Conservation (phyloP, 2,113 vertebrate species). For the Mustela nigripes region DNA sequence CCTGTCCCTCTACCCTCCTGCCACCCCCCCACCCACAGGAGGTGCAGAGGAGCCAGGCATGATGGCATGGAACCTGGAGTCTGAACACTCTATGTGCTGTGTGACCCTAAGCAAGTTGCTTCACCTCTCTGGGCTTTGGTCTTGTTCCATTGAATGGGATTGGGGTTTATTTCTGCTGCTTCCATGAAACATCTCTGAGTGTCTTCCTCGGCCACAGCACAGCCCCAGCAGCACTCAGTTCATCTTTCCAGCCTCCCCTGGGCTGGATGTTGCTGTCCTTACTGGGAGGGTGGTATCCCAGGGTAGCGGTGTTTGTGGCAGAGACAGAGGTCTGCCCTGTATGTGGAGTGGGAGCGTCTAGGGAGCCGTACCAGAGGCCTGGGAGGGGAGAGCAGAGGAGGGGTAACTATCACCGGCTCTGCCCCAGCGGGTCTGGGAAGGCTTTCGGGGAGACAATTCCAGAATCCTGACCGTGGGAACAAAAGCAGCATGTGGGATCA, state of each 20-base stretch:
- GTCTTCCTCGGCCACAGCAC: neutral
- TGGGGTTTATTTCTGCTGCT: neutral
- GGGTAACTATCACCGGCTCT: too few species aligned
- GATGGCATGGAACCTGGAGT: rapidly evolving
- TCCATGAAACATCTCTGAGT: neutral
- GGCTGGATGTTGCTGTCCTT: rapidly evolving
- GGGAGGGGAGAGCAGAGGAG: neutral
- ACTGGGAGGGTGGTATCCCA: rapidly evolving
- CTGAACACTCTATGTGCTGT: rapidly evolving
- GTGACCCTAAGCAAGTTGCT: neutral
- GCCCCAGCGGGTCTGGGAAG: neutral
- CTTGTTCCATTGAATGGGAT: neutral
- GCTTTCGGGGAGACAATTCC: rapidly evolving
- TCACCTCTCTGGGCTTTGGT: neutral
- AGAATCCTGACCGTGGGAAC: rapidly evolving
- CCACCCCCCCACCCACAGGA: neutral
- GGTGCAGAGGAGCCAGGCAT: neutral
- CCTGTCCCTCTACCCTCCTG: rapidly evolving
- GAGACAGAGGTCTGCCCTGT: neutral
- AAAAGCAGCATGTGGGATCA: rapidly evolving
- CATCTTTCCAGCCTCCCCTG: neutral
- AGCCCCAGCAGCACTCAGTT: neutral
- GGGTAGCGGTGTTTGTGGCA: neutral
- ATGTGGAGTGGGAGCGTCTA: rapidly evolving
- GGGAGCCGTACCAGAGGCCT: neutral